Percentiles rank a stretch among this genome's conserved stretches.
These are phyloP conservation scores for Laticauda colubrina DNA, from an alignment of 2,113 vertebrate genomes.

Conservation along the genomic window DNA sequence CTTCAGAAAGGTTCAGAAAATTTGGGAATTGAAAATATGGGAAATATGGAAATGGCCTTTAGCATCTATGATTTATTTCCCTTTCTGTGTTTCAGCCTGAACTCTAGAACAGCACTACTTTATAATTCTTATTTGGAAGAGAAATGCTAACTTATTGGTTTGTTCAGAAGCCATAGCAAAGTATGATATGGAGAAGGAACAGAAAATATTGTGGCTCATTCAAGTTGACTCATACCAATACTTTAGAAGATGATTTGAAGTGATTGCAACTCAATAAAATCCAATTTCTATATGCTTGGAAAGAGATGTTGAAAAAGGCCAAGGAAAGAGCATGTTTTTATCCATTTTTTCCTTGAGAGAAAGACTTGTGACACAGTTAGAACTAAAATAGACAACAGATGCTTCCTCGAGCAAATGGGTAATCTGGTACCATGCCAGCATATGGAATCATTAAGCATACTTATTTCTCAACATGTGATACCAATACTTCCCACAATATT, in stretches of 20 bases:
- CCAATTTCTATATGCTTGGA: neutral
- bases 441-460: slow-evolving; percentile 40
- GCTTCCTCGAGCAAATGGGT: slow-evolving; percentile 36
- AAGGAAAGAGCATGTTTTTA: slow-evolving; percentile 2
- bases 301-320: neutral
- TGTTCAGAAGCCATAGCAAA: neutral
- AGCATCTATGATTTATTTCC: neutral
- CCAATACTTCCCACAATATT: slow-evolving; percentile 42
- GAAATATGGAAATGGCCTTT: no score
- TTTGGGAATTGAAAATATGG: neutral
- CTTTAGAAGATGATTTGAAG: neutral
- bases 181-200: neutral
- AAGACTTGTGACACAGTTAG: slow-evolving; percentile 17
- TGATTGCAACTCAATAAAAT: slow-evolving; percentile 11
- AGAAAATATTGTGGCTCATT: neutral
- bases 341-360: neutral
- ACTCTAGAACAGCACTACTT: neutral
- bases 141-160: neutral
- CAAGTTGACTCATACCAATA: neutral
- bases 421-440: slow-evolving; percentile 38
- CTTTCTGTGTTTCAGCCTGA: neutral
- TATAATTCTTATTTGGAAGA: neutral
- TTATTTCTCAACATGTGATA: slow-evolving; percentile 56
- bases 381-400: slow-evolving; percentile 42
- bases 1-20: neutral